Evolutionary conservation across 1,140 invertebrate species (phyloP).

Genomic region (Drosophila elegans): DNA sequence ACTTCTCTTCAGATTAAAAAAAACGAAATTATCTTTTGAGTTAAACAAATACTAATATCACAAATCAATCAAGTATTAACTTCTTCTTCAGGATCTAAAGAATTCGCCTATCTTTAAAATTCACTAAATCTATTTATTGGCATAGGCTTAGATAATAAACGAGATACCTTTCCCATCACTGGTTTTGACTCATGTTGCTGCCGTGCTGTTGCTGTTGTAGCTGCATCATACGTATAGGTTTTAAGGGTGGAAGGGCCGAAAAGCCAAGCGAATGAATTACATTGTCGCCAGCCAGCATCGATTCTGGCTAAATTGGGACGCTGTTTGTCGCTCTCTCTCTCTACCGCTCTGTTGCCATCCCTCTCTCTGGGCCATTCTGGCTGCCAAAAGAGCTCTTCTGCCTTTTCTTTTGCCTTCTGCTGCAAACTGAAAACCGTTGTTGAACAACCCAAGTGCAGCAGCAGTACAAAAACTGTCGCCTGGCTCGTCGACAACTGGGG

Average conservation of each 20-base stretch:
- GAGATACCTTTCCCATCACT: neutral
- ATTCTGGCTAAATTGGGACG: conserved; percentile 59
- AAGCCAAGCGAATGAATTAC: conserved; percentile 41
- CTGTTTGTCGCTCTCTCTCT: conserved; percentile 25
- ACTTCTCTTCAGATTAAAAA: no score
- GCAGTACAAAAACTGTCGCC: conserved; percentile 28
- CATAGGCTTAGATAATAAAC: neutral
- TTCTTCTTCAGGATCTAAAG: neutral
- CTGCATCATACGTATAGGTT: conserved; percentile 6
- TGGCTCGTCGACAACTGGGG: conserved; percentile 48
- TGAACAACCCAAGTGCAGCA: conserved; percentile 43
- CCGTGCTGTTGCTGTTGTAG: conserved; percentile 10
- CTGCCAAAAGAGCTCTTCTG: conserved; percentile 41
- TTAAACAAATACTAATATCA: no score
- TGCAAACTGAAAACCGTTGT: conserved; percentile 29
- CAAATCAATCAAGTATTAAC: no score
- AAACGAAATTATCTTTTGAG: no score
- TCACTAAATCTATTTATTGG: neutral
- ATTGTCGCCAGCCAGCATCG: conserved; percentile 58
- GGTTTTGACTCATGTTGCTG: neutral
- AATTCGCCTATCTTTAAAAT: neutral
- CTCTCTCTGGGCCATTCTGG: conserved; percentile 22
- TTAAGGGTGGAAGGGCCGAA: conserved; percentile 9
- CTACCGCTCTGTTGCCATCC: conserved; percentile 7
- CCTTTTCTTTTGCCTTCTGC: conserved; percentile 4